Evolutionary conservation across 2,113 vertebrate genomes (phyloP).

Genomic region (Nettapus auritus): DNA sequence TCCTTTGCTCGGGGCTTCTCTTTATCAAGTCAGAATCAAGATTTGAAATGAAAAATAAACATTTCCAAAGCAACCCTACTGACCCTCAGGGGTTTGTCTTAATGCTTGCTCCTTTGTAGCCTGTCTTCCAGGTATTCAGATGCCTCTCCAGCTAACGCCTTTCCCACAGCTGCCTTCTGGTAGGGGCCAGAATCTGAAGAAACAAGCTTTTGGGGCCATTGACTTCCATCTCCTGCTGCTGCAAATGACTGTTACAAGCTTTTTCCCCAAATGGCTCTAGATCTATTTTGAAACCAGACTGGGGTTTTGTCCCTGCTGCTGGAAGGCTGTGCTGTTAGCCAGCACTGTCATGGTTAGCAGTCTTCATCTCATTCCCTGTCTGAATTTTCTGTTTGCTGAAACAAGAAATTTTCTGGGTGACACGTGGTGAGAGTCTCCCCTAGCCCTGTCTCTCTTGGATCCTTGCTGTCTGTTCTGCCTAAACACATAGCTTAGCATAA

Average conservation of each 20-base stretch:
- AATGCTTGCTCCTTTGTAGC: constrained; percentile 23
- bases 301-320: neutral
- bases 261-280: neutral
- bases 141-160: neutral
- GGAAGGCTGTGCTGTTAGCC: neutral
- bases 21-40: constrained; percentile 35
- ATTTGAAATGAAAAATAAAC: constrained; percentile 35
- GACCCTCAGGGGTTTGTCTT: neutral
- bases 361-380: neutral
- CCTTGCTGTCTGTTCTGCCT: neutral
- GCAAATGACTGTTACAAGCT: neutral
- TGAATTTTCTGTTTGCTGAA: neutral
- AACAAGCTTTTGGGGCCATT: neutral
- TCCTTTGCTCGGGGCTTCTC: constrained; percentile 38
- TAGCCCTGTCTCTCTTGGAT: neutral
- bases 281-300: neutral
- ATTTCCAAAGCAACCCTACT: constrained; percentile 14
- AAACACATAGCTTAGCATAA: neutral
- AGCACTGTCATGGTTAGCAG: neutral
- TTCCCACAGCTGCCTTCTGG: constrained; percentile 20
- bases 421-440: neutral
- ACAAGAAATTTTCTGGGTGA: neutral
- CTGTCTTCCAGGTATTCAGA: constrained; percentile 14
- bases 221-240: neutral
- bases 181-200: neutral